Percentiles rank a stretch among this genome's conserved stretches.
Conservation (phyloP, 2,797 vertebrate genomes). For the Pseudomugil tenellus region DNA sequence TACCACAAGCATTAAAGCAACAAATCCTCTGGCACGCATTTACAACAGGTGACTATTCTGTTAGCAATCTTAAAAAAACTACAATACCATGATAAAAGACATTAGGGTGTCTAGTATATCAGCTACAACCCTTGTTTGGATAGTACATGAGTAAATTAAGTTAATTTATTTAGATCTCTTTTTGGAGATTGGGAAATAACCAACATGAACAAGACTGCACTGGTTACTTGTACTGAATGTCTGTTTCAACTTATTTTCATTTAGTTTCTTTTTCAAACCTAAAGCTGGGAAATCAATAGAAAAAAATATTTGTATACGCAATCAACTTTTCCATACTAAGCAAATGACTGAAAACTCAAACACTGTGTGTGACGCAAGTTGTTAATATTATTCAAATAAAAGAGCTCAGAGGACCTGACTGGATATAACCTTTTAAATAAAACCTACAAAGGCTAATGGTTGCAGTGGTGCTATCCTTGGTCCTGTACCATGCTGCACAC, state of each 20-base stretch:
- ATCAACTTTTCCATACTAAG: not conserved
- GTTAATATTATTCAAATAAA: not conserved
- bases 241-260: too few species aligned
- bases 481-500: constrained; percentile 31
- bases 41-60: not conserved
- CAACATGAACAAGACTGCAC: too few species aligned
- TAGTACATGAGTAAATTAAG: not conserved
- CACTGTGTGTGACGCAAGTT: not conserved
- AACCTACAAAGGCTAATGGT: not conserved
- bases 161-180: not conserved
- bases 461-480: constrained; percentile 31
- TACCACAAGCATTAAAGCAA: constrained; percentile 9
- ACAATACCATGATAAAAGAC: not conserved
- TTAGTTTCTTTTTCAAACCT: too few species aligned
- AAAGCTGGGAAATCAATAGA: too few species aligned
- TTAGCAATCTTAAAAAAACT: not conserved
- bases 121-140: not conserved
- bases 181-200: too few species aligned
- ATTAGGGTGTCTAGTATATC: not conserved
- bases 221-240: too few species aligned
- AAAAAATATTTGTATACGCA: too few species aligned
- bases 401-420: not conserved
- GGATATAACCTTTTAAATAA: constrained; percentile 8
- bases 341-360: constrained; percentile 4
- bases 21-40: not conserved